Evolutionary conservation across 92 coral and sea anemone species (phyloP).

Genomic region (Metridium senile): DNA sequence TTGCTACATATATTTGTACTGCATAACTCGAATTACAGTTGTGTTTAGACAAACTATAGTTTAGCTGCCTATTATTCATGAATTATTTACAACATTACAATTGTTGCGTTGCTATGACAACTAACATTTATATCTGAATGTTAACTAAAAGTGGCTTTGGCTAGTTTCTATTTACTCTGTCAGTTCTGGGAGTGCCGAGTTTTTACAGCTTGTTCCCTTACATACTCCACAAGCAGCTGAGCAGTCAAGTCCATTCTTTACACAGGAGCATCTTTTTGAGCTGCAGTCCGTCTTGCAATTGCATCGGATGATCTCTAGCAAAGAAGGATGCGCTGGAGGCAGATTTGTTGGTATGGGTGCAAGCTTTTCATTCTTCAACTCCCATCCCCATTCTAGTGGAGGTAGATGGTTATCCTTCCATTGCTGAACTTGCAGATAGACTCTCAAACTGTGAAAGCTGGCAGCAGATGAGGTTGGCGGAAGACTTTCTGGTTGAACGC

Average conservation of each 20-base stretch:
- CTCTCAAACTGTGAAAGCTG: not conserved
- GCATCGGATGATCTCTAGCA: conserved; percentile 39
- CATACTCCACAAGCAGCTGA: conserved; percentile 39
- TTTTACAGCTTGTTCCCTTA: conserved; percentile 12
- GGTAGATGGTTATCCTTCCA: conserved; percentile 28
- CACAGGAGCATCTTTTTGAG: conserved; percentile 32
- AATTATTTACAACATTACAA: too few species aligned
- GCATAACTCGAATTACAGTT: too few species aligned
- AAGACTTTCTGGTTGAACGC: too few species aligned
- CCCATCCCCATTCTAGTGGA: conserved; percentile 25
- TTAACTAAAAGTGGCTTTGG: too few species aligned
- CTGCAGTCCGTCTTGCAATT: conserved; percentile 42
- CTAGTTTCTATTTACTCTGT: not conserved
- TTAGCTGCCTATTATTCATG: too few species aligned
- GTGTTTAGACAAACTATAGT: too few species aligned
- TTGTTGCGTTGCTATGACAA: not conserved
- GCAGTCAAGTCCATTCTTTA: conserved; percentile 40
- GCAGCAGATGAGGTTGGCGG: conserved; percentile 22
- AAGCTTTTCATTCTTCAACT: conserved; percentile 9
- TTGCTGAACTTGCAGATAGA: conserved; percentile 25
- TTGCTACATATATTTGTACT: too few species aligned
- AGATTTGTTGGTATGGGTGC: conserved; percentile 17
- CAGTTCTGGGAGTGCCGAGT: not conserved
- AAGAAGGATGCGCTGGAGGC: conserved; percentile 33
- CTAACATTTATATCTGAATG: not conserved